These are phyloP conservation scores for Chaitophorus viminalis DNA, from an alignment of 2,888 invertebrate species.

Conservation along the genomic window DNA sequence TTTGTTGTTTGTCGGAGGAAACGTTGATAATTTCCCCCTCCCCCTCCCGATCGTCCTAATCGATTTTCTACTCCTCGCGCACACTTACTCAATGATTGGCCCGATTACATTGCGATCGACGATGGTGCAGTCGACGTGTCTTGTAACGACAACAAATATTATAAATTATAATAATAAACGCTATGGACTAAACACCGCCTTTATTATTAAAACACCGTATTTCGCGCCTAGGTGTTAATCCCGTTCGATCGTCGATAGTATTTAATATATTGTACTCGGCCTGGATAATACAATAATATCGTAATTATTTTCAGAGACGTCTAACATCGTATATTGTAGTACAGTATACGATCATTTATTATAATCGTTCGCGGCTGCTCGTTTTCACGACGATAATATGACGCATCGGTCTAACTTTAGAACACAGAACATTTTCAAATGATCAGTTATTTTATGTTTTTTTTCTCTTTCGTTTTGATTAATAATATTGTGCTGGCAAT, in stretches of 20 bases:
- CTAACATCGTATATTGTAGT: neutral
- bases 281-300: neutral
- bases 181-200: too few relatives aligned
- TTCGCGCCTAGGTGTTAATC: too few relatives aligned
- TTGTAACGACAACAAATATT: too few relatives aligned
- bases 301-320: neutral
- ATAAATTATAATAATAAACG: too few relatives aligned
- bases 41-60: neutral
- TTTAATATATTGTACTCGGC: neutral
- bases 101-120: too few relatives aligned
- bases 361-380: neutral
- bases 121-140: too few relatives aligned
- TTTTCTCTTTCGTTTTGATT: conserved; percentile 9
- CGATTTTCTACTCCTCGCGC: neutral
- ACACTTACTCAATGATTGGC: neutral
- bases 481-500: conserved; percentile 39
- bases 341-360: neutral
- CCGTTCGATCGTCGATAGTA: too few relatives aligned
- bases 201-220: too few relatives aligned
- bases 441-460: conserved; percentile 15
- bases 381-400: neutral
- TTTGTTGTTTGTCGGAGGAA: neutral
- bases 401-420: conserved; percentile 48
- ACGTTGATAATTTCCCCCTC: neutral
- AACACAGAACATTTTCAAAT: conserved; percentile 21